Conservation (phyloP, 2,888 invertebrate genomes). For the Acrobasis consociella region DNA sequence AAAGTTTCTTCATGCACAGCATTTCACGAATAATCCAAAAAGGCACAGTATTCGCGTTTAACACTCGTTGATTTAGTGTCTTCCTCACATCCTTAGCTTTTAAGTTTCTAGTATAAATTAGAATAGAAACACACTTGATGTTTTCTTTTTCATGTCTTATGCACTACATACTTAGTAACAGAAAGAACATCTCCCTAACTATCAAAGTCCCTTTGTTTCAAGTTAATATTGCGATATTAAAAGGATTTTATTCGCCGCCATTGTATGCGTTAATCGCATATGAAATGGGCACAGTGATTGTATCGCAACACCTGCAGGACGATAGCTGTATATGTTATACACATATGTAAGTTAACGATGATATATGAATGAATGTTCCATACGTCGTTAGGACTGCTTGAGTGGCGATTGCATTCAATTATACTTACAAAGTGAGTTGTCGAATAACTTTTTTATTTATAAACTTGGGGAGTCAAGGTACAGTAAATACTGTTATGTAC, state of each 20-base stretch:
- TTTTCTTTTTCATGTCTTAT: no score
- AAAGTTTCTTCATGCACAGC: no score
- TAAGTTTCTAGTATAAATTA: no score
- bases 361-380: conserved; percentile 19
- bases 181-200: not conserved
- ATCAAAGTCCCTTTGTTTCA: conserved; percentile 25
- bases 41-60: no score
- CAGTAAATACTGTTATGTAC: not conserved
- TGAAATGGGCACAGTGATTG: conserved; percentile 31
- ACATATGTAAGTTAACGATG: conserved; percentile 19
- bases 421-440: conserved; percentile 17
- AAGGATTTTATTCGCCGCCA: conserved; percentile 29
- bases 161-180: not conserved
- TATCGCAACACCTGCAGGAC: conserved; percentile 36
- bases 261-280: conserved; percentile 37
- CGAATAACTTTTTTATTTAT: conserved; percentile 18
- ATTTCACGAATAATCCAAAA: no score
- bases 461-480: not conserved
- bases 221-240: conserved; percentile 28
- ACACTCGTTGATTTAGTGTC: no score
- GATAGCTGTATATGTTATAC: conserved; percentile 18
- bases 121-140: no score
- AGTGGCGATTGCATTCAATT: conserved; percentile 18
- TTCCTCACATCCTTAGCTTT: no score
- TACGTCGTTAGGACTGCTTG: conserved; percentile 16